Evolutionary conservation across 1,140 invertebrate species (phyloP), one percentile per base, ranked within the genome.

Genomic region (Papilio polyxenes): DNA sequence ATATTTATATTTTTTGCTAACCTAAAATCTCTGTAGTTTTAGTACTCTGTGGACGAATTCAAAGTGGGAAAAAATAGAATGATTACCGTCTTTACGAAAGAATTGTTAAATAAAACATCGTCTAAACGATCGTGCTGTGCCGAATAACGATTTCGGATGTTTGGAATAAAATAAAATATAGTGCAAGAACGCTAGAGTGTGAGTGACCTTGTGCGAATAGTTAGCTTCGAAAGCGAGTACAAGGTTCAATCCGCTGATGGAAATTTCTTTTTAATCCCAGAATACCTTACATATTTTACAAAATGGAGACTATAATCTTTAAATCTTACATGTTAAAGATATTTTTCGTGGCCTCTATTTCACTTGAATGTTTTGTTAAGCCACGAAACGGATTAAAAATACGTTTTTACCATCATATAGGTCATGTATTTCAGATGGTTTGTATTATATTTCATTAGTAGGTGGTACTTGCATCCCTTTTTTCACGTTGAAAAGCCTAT

Each of bases 1-100:
- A 51, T 51, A 11, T n/a, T n/a, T 31, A 31, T 31, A 31, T 31
- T 31, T 31, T 59, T 59, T 59, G 17, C 17, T 2, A 20, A 37
- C 4, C 11, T 40, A 31, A 15, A 17, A 37, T 72, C 11, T 72
- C 65, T 72, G 23, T 72, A 4, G 65, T 37, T 15, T 2, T 1
- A 40, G 40, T 37, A 72, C 0, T 37, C 65, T 72, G 65, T 72
- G 65, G 11, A 72, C 65, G 65, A 37, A 4, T 65, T 65, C 20
- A 31, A 31, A 40, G 65, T 40, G 37, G 7, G 31, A 37, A 72
- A 72, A 31, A 72, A 72, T 40, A 72, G 65, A 72, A 72, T 72
- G 65, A 72, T 72, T 72, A 72, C 65, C 65, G 65, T 72, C 65
- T 72, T 31, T 69, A 40, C 23, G 23, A 37, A 72, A 65, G 3